Evolutionary conservation across 2,113 vertebrate species (phyloP), one percentile per base, ranked within the genome.

Genomic region (Sminthopsis crassicaudata): DNA sequence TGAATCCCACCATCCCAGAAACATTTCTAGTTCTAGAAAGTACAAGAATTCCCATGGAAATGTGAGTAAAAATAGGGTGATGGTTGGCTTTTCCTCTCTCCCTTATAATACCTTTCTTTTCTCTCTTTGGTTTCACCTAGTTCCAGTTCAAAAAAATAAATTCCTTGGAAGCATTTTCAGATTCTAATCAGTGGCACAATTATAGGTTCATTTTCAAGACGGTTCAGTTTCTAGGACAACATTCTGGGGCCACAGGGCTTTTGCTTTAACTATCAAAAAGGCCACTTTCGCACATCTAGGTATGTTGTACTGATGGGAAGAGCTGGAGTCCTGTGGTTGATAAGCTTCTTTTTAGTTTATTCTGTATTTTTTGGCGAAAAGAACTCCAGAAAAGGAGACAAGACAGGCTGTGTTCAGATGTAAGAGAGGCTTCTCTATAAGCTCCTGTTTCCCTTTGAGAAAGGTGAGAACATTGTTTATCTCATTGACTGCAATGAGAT

Each of bases 401-500:
- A 88, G 57, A 93, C 46, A 52, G 60, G 57, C 36, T 36, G 27
- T 22, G 27, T 48, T 90, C 27, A 53, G 54, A 92, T 36, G 27
- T n/a, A 50, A 46, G 55, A n/a, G n/a, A 14, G 48, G 22, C 89
- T 46, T 48, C 91, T 76, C 94, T 67, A n/a, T 67, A 54, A 24
- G 91, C 93, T 90, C 93, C 95, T 94, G 92, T 96, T 96, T 95
- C 51, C 91, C 42, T 51, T 46, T 55, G 53, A 93, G 55, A 92
- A 53, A 91, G 93, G 55, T 53, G 54, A 92, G 54, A 84, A 91
- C n/a, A 76, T 42, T 53, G 76, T 93, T 96, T 95, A 92, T 90
- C 92, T 96, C 90, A 27, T 88, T 91, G 95, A 46, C 93, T 91
- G 24, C 53, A 91, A 89, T 50, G 93, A 97, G 96, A 97, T 96